Evolutionary conservation across 2,888 invertebrate species (phyloP), one percentile per base, ranked within the genome.

Genomic region (Rotaria socialis): DNA sequence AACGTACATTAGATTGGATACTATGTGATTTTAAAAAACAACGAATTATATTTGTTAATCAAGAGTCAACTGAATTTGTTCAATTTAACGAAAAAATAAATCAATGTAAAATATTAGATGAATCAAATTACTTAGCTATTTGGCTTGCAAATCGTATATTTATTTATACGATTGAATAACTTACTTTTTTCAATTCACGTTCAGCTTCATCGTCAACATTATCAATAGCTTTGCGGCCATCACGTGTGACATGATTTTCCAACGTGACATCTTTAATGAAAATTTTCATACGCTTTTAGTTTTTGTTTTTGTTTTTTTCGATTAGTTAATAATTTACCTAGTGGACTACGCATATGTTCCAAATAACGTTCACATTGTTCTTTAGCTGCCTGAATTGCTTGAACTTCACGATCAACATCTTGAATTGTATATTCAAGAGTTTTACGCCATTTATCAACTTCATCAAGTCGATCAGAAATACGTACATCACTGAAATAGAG

Each of bases 391-490:
- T 60, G 50, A 35, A 84, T 74, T 6, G 85, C 86, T 75, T 88
- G 87, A 86, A 43, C 60, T 67, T 91, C 91, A 85, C 89, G 89
- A 87, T 91, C 91, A 60, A 90, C 87, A 87, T 91, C 90, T 56
- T 90, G 89, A 58, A 90, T 88, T 58, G 90, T 90, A 87, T 90
- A 90, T 88, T 91, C 90, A 74, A 91, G 88, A 85, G 90, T 91
- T 88, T 91, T 90, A 87, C 91, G 90, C 91, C 91, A 91, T 88
- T 90, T 89, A 84, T 91, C 89, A 86, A 92, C 91, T 85, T 90
- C 89, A 88, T 91, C 91, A 60, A 91, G 89, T 85, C 92, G 88
- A 88, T 91, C 91, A 60, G 90, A 89, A 56, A 92, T 88, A 47
- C 91, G 89, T 16, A 90, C 85, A 85, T 87, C 80, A 80, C 67